Evolutionary conservation across 2,888 invertebrate genomes (phyloP), one percentile per base, ranked within the genome.

Genomic region (Loripinus fragilis): DNA sequence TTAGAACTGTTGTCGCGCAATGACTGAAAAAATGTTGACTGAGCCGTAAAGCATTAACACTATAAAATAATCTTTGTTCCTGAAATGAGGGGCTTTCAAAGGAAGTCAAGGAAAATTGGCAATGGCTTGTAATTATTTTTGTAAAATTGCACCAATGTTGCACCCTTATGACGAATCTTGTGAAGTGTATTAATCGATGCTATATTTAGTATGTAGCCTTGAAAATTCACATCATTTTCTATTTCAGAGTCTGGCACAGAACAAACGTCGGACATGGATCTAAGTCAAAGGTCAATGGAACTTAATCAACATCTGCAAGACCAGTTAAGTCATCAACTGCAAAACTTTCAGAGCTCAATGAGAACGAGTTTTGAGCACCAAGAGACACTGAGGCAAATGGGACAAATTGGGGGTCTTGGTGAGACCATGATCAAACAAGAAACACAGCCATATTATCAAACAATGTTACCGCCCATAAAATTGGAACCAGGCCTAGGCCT

Each of bases 381-480:
- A 23, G 60, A 17, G 20, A 33, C 60, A 30, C 33, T 60, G 20
- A 20, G 23, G 10, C 33, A 60, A 8, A 60, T 60, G 33, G 60
- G 33, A 12, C 30, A 33, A 20, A 17, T 33, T 20, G 15, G 17
- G 60, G n/a, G n/a, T n/a, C 5, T 52, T 2, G 33, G 33, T 28
- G 60, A 60, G 17, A 20, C 12, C 33, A 2, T 60, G 28, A 30
- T 33, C 33, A 60, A 30, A 33, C 30, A 20, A 17, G 60, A 60
- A 17, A 25, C 25, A 20, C 33, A 33, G 60, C 28, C 28, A 2
- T 71, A 66, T 28, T 69, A 55, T 23, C 72, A 55, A 30, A n/a
- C n/a, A n/a, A n/a, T n/a, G n/a, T n/a, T 80, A 30, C 83, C 80
- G 3, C 75, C 76, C n/a, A 78, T 83, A n/a, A 83, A 83, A 66